phyloP scores from a whole-genome alignment of 2,797 vertebrate genomes.

The Miichthys miiuy region DNA sequence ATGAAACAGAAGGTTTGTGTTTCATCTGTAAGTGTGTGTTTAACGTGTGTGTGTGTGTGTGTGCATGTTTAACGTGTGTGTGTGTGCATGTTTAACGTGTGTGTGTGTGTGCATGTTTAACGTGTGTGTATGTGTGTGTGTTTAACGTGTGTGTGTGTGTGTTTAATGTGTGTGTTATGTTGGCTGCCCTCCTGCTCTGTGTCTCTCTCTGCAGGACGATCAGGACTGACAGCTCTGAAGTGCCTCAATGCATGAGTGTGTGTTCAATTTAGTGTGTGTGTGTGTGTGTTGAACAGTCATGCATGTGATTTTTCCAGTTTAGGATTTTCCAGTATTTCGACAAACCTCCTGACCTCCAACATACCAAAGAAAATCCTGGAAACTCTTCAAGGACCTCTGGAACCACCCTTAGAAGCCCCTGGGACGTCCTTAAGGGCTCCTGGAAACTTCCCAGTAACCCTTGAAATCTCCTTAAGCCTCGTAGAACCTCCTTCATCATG shows the following conservation, averaged over 20 bases:
- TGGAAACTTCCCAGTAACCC: constrained; percentile 19
- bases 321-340: constrained; percentile 33
- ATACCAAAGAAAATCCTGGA: constrained; percentile 32
- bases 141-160: background rate
- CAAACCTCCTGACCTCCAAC: constrained; percentile 47
- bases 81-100: constrained; percentile 1
- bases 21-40: constrained; percentile 27
- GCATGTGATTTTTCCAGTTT: constrained; percentile 35
- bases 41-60: constrained; percentile 3
- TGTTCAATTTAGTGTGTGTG: constrained; percentile 9
- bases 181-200: constrained; percentile 54
- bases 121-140: background rate
- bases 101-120: background rate
- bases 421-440: constrained; percentile 19
- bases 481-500: background rate
- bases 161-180: constrained; percentile 5
- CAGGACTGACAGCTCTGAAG: constrained; percentile 54
- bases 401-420: constrained; percentile 5
- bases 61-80: background rate
- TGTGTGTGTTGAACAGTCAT: constrained; percentile 20
- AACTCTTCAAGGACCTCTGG: constrained; percentile 18
- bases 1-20: constrained; percentile 52
- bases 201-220: constrained; percentile 55
- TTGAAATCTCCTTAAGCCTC: background rate
- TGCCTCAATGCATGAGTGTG: constrained; percentile 15